Base-by-base conservation (phyloP, 1,140 invertebrate genomes). In the Bombus ignitus region DNA sequence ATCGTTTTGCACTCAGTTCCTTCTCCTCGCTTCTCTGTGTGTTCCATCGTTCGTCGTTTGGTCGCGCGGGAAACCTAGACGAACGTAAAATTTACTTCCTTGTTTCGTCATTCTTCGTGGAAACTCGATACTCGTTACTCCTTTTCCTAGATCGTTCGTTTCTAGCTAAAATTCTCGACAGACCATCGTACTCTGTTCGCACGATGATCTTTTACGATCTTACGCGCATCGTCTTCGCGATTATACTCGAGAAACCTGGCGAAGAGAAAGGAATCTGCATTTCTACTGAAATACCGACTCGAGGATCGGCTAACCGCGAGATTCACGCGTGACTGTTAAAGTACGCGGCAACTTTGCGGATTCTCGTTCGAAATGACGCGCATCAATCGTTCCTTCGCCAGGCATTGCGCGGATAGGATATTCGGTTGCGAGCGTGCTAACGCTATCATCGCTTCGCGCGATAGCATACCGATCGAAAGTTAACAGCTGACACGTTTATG, bases 401-500 rank as follows among this genome's bases (percentile, higher is more conserved):
- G 22, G 28, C 5, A 59, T 37, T 42, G 32, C 37, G 15, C 5
- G 25, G 25, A 39, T n/a, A 28, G 35, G 25, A 25, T 22, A 8
- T 68, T 70, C 25, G 35, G 22, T 71, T 44, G 32, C 42, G n/a
- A 35, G 22, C 81, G 25, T 18, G 32, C 15, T 28, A 62, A 37
- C 86, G 44, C 25, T 77, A 35, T 85, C 59, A 53, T 73, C 42
- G 42, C n/a, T 18, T 42, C 73, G 35, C 9, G n/a, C 37, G 59
- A 80, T 71, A 76, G 44, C 74, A 28, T 66, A 62, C 78, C 79
- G 70, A 82, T 76, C 90, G 76, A 89, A 86, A 87, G 77, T 87
- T 85, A 82, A 85, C 72, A 68, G 72, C 82, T 73, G 86, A 86
- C 84, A 92, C 57, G 90, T 94, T 94, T 94, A 94, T 92, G 93